Percentiles rank a stretch among this genome's conserved stretches.
Evolutionary conservation across 2,797 vertebrate species (phyloP).

Genomic region (Crocodylus rhombifer): DNA sequence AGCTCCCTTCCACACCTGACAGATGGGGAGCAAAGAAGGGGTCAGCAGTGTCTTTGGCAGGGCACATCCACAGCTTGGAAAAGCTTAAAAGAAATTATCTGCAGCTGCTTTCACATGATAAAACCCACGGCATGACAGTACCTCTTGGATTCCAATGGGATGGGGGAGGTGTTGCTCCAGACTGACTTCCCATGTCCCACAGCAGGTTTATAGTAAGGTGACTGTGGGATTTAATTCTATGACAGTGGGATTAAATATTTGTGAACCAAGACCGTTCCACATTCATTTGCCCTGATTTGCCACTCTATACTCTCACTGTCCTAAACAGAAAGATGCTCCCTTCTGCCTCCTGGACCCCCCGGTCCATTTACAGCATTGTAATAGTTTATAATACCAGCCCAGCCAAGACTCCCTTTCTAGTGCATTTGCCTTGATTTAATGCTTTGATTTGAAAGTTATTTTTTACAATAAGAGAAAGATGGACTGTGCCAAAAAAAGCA

Average conservation of each 20-base stretch:
- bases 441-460: conserved; percentile 79
- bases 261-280: conserved; percentile 32
- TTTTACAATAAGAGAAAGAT: conserved; percentile 76
- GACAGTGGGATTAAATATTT: conserved; percentile 62
- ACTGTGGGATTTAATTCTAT: conserved; percentile 52
- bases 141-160: not conserved
- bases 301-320: not conserved
- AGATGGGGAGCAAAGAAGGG: conserved; percentile 41
- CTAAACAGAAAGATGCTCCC: conserved; percentile 26
- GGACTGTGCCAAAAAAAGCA: conserved; percentile 77
- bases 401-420: conserved; percentile 38
- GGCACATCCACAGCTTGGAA: not conserved
- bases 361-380: not conserved
- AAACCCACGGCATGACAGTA: not conserved
- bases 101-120: conserved; percentile 30
- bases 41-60: conserved; percentile 55
- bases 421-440: conserved; percentile 73
- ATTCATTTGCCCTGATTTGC: conserved; percentile 60
- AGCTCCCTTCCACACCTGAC: not conserved
- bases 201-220: conserved; percentile 14
- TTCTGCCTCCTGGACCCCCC: not conserved
- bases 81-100: conserved; percentile 54
- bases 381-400: conserved; percentile 39
- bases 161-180: conserved; percentile 42
- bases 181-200: not conserved